Base-by-base conservation (phyloP, 53 echinoderm and acorn worm genomes). In the Echinometra lucunter region DNA sequence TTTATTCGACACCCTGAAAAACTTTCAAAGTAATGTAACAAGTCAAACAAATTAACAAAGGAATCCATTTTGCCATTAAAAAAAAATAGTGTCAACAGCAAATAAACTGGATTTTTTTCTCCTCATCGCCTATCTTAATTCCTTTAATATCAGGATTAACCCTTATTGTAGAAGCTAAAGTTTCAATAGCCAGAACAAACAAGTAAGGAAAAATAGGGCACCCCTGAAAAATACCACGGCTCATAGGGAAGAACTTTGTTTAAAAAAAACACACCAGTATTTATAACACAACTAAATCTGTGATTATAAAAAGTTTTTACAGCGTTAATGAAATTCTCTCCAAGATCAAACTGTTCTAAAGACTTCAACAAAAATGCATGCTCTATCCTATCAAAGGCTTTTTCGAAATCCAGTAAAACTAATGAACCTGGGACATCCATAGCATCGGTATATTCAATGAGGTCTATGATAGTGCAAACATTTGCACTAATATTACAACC, bases 41-140 rank as follows among this genome's bases (percentile, higher is more conserved):
- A n/a, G n/a, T n/a, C n/a, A n/a, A n/a, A n/a, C n/a, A n/a, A n/a
- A n/a, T n/a, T n/a, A n/a, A n/a, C n/a, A 89, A 89, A 89, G 28
- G 89, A 89, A 38, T 89, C 58, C 11, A 34, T 7, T 58, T 89
- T 90, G 81, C 19, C 53, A 53, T 53, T 53, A 5, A 53, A 53
- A 53, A 53, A 53, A 53, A 53, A 90, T 91, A 23, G 94, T 94
- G 58, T 96, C 90, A 82, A 90, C 91, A 28, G 96, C 94, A 96
- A 94, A 96, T 45, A 94, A 78, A 19, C 66, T 23, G 12, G 94
- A 23, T 47, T 94, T 53, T n/a, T 53, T 53, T 53, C 53, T 7
- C 34, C 3, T 3, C 55, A 34, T 57, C 32, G 30, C 89, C 53
- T 53, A 53, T 53, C 53, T 53, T 53, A 53, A 53, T 53, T 53